phyloP scores from a whole-genome alignment of 2,888 invertebrate genomes.

The Tuta absoluta region DNA sequence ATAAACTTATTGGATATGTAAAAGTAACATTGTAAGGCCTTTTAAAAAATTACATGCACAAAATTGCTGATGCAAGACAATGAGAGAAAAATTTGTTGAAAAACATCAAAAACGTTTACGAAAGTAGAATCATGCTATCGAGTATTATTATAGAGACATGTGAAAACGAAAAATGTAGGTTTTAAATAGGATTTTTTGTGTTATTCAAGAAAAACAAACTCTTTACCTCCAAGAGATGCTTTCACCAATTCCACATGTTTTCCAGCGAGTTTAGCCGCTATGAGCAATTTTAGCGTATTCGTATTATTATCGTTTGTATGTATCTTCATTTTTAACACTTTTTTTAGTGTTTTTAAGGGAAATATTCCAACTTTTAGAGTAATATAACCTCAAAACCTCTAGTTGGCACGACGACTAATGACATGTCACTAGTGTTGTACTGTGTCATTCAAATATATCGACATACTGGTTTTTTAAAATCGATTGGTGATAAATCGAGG shows the following conservation, averaged over 20 bases:
- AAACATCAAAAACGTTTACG: background rate
- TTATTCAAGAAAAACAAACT: slow-evolving; percentile 17
- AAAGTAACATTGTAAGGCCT: background rate
- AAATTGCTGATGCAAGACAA: slow-evolving; percentile 2
- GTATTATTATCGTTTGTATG: slow-evolving; percentile 90
- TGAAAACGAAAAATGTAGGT: background rate
- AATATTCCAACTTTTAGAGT: background rate
- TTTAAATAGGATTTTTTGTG: background rate
- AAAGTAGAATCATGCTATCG: background rate
- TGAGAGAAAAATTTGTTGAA: background rate
- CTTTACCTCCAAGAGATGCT: slow-evolving; percentile 82
- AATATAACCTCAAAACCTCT: slow-evolving; percentile 37
- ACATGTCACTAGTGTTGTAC: slow-evolving; percentile 16
- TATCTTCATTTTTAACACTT: slow-evolving; percentile 82
- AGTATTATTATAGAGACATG: background rate
- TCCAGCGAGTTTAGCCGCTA: slow-evolving; percentile 85
- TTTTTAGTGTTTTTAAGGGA: slow-evolving; percentile 1
- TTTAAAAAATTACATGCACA: background rate
- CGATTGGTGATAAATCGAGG: background rate
- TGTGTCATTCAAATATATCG: background rate
- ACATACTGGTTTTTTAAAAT: background rate
- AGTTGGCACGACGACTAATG: slow-evolving; percentile 30
- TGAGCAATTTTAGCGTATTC: slow-evolving; percentile 86
- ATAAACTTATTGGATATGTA: background rate
- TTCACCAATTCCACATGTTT: slow-evolving; percentile 80